phyloP scores from a whole-genome alignment of 2,113 vertebrate genomes.

The Sialia sialis region DNA sequence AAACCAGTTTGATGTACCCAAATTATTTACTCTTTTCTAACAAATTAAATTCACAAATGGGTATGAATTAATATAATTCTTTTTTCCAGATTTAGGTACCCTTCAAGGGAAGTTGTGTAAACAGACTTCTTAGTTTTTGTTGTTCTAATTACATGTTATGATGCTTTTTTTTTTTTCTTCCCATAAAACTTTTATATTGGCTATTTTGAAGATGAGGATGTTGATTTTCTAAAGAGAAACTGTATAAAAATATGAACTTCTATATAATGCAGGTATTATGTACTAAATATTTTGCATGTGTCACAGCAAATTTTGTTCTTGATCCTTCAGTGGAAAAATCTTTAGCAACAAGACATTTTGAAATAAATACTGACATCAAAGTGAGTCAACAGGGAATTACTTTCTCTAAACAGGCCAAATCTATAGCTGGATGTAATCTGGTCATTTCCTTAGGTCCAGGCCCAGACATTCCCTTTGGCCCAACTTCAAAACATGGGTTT shows the following conservation, averaged over 20 bases:
- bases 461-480: neutral
- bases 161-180: neutral
- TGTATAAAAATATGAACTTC: neutral
- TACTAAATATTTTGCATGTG: neutral
- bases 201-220: neutral
- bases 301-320: neutral
- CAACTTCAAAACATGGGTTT: neutral
- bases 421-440: neutral
- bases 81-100: neutral
- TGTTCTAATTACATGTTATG: constrained; percentile 5
- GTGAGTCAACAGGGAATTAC: neutral
- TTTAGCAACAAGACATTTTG: neutral
- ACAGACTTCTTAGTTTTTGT: neutral
- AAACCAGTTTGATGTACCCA: constrained; percentile 26
- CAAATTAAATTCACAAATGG: constrained; percentile 17
- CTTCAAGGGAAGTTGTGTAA: constrained; percentile 1
- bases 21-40: constrained; percentile 37
- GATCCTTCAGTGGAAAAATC: neutral
- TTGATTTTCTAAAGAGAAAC: neutral
- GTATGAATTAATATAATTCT: constrained; percentile 5
- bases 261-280: neutral
- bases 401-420: neutral
- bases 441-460: neutral
- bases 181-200: neutral
- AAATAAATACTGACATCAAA: neutral